Percentiles rank a stretch among this genome's conserved stretches.
phyloP scores from a whole-genome alignment of 2,888 invertebrate genomes.

The Sisyra nigra region DNA sequence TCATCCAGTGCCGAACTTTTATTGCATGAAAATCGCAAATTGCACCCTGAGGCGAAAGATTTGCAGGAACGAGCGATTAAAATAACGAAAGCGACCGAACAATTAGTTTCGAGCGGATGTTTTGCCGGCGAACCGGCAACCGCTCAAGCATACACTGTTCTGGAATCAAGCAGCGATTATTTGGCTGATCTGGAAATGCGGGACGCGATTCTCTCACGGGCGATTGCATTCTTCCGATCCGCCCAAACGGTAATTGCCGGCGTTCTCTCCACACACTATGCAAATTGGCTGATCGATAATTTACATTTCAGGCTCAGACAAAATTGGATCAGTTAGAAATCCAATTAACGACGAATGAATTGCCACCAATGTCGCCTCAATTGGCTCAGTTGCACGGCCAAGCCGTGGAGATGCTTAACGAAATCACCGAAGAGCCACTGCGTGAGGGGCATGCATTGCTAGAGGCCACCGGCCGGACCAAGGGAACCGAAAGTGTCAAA shows the following conservation, averaged over 20 bases:
- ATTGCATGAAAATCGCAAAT: conserved; percentile 48
- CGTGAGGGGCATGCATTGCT: conserved; percentile 57
- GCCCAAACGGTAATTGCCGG: conserved; percentile 38
- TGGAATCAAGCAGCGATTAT: conserved; percentile 51
- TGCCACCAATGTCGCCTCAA: conserved; percentile 46
- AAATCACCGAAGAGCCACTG: conserved; percentile 47
- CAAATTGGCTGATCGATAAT: neutral
- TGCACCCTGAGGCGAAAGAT: conserved; percentile 53
- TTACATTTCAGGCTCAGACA: conserved; percentile 38
- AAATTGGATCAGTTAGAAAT: conserved; percentile 61
- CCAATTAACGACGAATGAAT: conserved; percentile 46
- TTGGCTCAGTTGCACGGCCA: conserved; percentile 50
- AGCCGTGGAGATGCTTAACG: conserved; percentile 45
- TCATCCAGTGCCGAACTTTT: conserved; percentile 47
- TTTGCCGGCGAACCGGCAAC: conserved; percentile 53
- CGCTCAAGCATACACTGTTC: conserved; percentile 45
- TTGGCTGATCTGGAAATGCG: conserved; percentile 52
- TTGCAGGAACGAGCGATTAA: conserved; percentile 60
- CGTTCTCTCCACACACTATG: neutral
- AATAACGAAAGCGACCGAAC: conserved; percentile 63
- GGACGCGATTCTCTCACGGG: conserved; percentile 45
- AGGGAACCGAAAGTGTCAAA: conserved; percentile 50
- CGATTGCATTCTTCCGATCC: conserved; percentile 53
- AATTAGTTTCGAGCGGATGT: conserved; percentile 50
- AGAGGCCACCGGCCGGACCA: conserved; percentile 43